Evolutionary conservation across 2,888 invertebrate genomes (phyloP), one percentile per base, ranked within the genome.

Genomic region (Chironomus riparius): DNA sequence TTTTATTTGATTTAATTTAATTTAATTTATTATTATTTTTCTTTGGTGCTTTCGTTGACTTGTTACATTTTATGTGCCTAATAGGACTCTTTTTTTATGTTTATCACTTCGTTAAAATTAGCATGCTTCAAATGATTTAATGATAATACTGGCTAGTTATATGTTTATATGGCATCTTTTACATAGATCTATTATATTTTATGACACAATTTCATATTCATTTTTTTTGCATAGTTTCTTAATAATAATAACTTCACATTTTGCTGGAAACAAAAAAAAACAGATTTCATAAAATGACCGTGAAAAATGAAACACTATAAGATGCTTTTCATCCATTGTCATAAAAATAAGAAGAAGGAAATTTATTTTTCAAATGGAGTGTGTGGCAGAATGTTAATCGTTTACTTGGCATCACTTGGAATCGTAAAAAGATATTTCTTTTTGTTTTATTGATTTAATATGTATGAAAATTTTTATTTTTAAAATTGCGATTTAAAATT

Each of bases 81-180:
- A 10, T 38, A 68, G n/a, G 48, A 48, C 13, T 73, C 47, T 22
- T 61, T 48, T 65, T 10, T 13, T 7, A 56, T 65, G n/a, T n/a
- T n/a, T n/a, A 61, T 75, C 75, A 75, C 75, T 75, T 75, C 47
- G 68, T 68, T 68, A 38, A 65, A 68, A 72, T 65, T 24, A 65
- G 7, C 65, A 65, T 65, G 65, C 21, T 65, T 65, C 65, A 22
- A 21, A 21, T 1, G 21, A 65, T 24, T 10, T 21, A 21, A 65
- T 24, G 69, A 47, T 6, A 13, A 47, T 21, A 47, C 12, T 69
- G 47, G 18, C 65, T 22, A 62, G 12, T 15, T 62, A 1, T 56
- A 56, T 56, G 12, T 62, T 18, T 24, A 65, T 65, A 12, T 65
- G 24, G 21, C 38, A 65, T 65, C 21, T 24, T 62, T 3, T 28